Conservation (phyloP, 2,888 invertebrate species). For the Hyles lineata region DNA sequence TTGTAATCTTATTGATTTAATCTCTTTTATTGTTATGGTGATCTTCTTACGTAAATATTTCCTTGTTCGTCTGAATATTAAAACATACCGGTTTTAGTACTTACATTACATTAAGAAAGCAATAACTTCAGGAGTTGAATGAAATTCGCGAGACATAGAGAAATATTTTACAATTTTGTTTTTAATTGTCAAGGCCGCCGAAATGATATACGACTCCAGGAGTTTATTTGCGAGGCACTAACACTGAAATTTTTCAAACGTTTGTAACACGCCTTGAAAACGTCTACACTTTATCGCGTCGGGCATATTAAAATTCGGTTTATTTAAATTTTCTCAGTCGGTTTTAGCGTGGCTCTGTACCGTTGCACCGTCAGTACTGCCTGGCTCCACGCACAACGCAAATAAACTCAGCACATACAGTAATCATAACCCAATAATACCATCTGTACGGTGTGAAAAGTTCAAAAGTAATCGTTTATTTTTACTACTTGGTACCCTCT, state of each 20-base stretch:
- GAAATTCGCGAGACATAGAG: too few relatives aligned
- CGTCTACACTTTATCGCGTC: slow-evolving; percentile 15
- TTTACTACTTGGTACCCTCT: slow-evolving; percentile 31
- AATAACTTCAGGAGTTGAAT: too few relatives aligned
- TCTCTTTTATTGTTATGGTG: background rate
- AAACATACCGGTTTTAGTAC: too few relatives aligned
- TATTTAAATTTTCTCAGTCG: slow-evolving; percentile 24
- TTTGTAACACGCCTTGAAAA: slow-evolving; percentile 24
- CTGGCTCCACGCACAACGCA: slow-evolving; percentile 48
- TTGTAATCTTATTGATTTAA: background rate
- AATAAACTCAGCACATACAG: slow-evolving; percentile 60
- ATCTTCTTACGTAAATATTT: background rate
- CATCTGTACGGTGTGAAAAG: slow-evolving; percentile 54
- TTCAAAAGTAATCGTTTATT: slow-evolving; percentile 42
- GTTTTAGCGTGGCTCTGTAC: slow-evolving; percentile 37
- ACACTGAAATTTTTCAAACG: slow-evolving; percentile 19
- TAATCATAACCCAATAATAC: slow-evolving; percentile 55
- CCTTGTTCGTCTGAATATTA: background rate
- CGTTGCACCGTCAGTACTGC: slow-evolving; percentile 42
- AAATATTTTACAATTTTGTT: too few relatives aligned
- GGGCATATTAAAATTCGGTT: slow-evolving; percentile 22
- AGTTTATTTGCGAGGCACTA: background rate
- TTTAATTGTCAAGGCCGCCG: too few relatives aligned
- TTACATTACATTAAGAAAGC: too few relatives aligned
- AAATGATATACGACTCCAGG: background rate